Evolutionary conservation across 2,888 invertebrate genomes (phyloP), one percentile per base, ranked within the genome.

Genomic region (Lithophane semibrunnea): DNA sequence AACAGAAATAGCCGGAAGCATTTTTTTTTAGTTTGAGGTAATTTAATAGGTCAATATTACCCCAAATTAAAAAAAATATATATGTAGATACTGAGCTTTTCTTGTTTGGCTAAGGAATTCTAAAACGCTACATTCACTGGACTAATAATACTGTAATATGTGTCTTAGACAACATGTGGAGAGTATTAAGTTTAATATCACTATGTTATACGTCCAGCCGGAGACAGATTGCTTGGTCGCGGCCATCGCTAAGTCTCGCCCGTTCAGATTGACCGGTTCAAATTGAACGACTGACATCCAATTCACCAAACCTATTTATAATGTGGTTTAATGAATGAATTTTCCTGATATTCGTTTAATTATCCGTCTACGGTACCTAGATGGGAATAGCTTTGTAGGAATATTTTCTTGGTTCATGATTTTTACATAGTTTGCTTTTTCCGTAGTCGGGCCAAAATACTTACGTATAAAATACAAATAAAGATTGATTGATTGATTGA

Each of bases 181-280:
- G 64, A 54, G 69, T 56, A 66, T 66, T 65, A 66, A 44, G 65
- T 77, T 77, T 78, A 80, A 83, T 80, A 72, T 72, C 47, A 18
- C 60, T 71, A 37, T 80, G 60, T 71, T 49, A n/a, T 60, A 72
- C 60, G 78, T 78, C 83, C 44, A 66, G 10, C 49, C 8, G 24
- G 37, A 80, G 79, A 80, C 56, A 78, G 79, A 80, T 83, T 83
- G 83, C 66, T 72, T n/a, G 29, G 77, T n/a, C 37, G 47, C 29
- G 54, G 49, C 56, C 78, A 56, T 60, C 65, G 54, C 64, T 61
- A 56, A 78, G 65, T 18, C 66, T 56, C 49, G 54, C 10, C 29
- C 21, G 47, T 47, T 29, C 58, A 77, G 58, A 76, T 80, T 60
- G 64, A 69, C 24, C 44, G 10, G 61, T 54, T 61, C 66, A 78